These are phyloP conservation scores for Daktulosphaira vitifoliae DNA, from an alignment of 1,140 invertebrate species.

Conservation along the genomic window DNA sequence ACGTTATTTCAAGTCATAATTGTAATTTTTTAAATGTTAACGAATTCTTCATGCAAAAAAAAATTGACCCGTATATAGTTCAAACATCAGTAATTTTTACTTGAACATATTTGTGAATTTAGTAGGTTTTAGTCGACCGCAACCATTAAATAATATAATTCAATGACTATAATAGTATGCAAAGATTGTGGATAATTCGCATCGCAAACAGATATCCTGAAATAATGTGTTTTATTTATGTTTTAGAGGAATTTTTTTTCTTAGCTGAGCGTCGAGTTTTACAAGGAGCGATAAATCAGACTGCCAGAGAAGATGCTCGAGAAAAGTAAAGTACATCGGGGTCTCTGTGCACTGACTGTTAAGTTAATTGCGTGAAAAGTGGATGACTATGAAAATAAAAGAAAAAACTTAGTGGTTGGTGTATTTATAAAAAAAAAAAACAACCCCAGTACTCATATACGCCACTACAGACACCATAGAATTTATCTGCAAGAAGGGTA, in stretches of 20 bases:
- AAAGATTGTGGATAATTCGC: background rate
- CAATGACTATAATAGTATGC: too few species aligned
- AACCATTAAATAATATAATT: too few species aligned
- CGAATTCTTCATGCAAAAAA: too few species aligned
- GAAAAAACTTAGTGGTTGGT: conserved; percentile 12
- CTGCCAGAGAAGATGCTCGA: conserved; percentile 11
- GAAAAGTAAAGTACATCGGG: conserved; percentile 14
- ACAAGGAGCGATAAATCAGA: conserved; percentile 29
- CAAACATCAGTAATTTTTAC: too few species aligned
- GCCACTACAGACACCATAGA: background rate
- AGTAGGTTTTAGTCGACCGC: too few species aligned
- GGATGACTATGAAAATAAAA: background rate
- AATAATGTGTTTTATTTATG: conserved; percentile 28
- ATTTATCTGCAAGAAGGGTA: conserved; percentile 16
- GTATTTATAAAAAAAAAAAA: background rate
- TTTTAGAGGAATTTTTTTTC: background rate
- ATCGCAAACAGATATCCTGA: conserved; percentile 20
- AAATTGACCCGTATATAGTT: too few species aligned
- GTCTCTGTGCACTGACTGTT: conserved; percentile 10
- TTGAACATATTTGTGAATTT: too few species aligned
- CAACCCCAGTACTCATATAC: background rate
- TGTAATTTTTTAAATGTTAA: too few species aligned
- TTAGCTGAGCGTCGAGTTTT: conserved; percentile 17
- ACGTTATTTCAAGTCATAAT: too few species aligned
- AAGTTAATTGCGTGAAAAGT: conserved; percentile 33